Percentiles rank a stretch among this genome's conserved stretches.
Evolutionary conservation across 2,113 vertebrate genomes (phyloP).

Genomic region (Tupaia chinensis): DNA sequence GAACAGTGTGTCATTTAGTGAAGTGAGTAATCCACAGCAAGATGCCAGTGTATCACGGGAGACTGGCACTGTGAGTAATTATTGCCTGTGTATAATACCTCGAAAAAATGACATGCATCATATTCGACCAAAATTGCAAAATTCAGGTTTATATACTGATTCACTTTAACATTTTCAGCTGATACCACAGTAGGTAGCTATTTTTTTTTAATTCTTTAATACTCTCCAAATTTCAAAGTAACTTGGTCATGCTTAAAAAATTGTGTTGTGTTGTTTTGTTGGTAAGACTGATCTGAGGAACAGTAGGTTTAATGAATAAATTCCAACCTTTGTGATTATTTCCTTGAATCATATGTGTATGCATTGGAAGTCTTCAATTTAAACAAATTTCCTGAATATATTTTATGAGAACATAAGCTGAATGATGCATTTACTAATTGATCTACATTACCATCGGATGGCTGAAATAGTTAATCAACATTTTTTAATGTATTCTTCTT

Average conservation of each 20-base stretch:
- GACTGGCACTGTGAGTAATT: neutral
- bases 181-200: neutral
- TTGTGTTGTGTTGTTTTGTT: neutral
- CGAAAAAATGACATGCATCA: neutral
- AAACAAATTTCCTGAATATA: neutral
- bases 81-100: neutral
- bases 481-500: neutral
- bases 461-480: neutral
- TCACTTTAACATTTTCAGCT: neutral
- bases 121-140: neutral
- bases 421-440: neutral
- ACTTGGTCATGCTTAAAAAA: neutral
- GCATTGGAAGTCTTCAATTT: neutral
- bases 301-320: neutral
- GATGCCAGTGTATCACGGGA: neutral
- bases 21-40: neutral
- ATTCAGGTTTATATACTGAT: neutral
- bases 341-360: neutral
- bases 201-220: neutral
- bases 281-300: neutral
- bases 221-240: neutral
- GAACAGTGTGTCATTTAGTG: neutral
- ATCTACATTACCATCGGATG: neutral
- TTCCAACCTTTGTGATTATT: neutral
- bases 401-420: neutral